Evolutionary conservation across 2,888 invertebrate genomes (phyloP), one percentile per base, ranked within the genome.

Genomic region (Brachynemurus nebulosus): DNA sequence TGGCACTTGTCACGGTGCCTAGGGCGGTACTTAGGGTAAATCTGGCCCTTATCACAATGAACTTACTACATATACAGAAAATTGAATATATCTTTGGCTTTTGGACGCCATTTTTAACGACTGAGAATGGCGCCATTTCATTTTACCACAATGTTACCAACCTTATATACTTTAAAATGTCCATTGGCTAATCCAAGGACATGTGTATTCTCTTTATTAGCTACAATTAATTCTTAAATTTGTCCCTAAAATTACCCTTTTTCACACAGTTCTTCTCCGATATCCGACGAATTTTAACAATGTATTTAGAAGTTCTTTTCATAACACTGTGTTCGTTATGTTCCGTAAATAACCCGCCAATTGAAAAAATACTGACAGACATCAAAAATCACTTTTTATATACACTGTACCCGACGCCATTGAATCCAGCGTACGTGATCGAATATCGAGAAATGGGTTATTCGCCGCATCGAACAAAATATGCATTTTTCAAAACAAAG

Each of bases 381-480:
- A 21, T 42, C 3, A 18, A 21, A 8, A 42, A 42, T 42, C 17
- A 42, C n/a, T 27, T 42, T 9, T 9, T 42, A 4, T 12, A 42
- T n/a, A 42, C 34, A 8, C 12, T 42, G 14, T 42, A 34, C 19
- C 42, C 42, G 12, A 16, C 4, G 12, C 18, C 33, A 34, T 34
- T 42, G 7, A 42, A 42, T 18, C 42, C 25, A 19, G 42, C 42
- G 9, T 42, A 33, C 19, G 27, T 42, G 2, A 42, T 42, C 21
- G 42, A 42, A 20, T 42, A 16, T 34, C 33, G 42, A 12, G 42
- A 42, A 27, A 20, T 27, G 16, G 42, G 42, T n/a, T 42, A 34
- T 34, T 42, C 42, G 12, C 20, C 33, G 17, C 18, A 34, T 18
- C 25, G 42, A 42, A 34, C 42, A 20, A 42, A 42, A 42, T 42